A percentile compares a stretch with the other conserved stretches of the same genome.
Evolutionary conservation across 2,797 vertebrate species (phyloP).

Genomic region (Notamacropus eugenii): DNA sequence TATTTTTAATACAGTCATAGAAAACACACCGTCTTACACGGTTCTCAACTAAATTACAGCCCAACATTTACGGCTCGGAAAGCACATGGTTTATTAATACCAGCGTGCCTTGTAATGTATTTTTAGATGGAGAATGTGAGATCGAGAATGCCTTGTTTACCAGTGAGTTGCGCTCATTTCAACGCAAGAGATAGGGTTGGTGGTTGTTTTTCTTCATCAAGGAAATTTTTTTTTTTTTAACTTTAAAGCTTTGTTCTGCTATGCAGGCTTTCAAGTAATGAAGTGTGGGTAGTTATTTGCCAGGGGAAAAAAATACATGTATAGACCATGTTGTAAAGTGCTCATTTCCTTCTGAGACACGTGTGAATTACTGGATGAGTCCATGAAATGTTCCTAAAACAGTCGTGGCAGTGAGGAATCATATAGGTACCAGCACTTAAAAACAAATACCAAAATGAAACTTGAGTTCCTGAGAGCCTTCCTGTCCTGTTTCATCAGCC

Average conservation of each 20-base stretch:
- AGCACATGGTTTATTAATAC: slow-evolving; percentile 86
- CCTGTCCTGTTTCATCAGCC: slow-evolving; percentile 73
- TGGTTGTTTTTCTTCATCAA: slow-evolving; percentile 70
- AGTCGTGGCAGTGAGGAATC: slow-evolving; percentile 62
- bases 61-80: slow-evolving; percentile 80
- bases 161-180: slow-evolving; percentile 81
- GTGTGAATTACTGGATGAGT: slow-evolving; percentile 59
- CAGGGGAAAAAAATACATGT: slow-evolving; percentile 50
- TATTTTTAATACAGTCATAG: slow-evolving; percentile 74
- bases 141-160: slow-evolving; percentile 82
- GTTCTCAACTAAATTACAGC: slow-evolving; percentile 83
- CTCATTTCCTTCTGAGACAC: slow-evolving; percentile 70
- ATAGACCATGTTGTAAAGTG: slow-evolving; percentile 60
- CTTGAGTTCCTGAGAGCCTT: slow-evolving; percentile 46
- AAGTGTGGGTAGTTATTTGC: slow-evolving; percentile 66
- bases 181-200: slow-evolving; percentile 72
- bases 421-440: slow-evolving; percentile 52
- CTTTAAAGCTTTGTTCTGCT: slow-evolving; percentile 77
- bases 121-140: slow-evolving; percentile 83
- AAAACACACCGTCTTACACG: slow-evolving; percentile 72
- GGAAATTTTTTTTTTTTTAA: slow-evolving; percentile 70
- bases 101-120: slow-evolving; percentile 79
- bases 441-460: slow-evolving; percentile 66
- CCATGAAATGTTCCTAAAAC: slow-evolving; percentile 56
- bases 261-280: slow-evolving; percentile 58